Evolutionary conservation across 2,888 invertebrate species (phyloP), one percentile per base, ranked within the genome.

Genomic region (Caenorhabditis afra): DNA sequence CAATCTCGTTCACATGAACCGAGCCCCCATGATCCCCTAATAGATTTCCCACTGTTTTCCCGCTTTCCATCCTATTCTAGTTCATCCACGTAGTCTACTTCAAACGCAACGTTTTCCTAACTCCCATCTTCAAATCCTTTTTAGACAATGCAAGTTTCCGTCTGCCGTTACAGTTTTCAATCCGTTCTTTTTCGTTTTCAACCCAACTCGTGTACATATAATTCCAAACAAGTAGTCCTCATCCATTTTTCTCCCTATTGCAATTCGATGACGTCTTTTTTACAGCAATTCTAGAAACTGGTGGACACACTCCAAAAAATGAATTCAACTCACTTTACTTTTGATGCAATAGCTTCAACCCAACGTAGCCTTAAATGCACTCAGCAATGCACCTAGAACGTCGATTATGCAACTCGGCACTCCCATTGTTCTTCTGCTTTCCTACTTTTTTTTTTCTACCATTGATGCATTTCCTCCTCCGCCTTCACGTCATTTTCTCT

Each of bases 221-320:
- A 45, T 18, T 18, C 11, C 2, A 52, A 53, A 8, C 23, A 29
- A 23, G 23, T 52, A 52, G 53, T 49, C 47, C 20, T 18, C 37
- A 37, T 55, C 53, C 45, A 59, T 47, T 45, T 1, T 11, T 59
- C 22, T 14, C 23, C 45, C 22, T n/a, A 8, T 12, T 18, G 11
- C 45, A 7, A 44, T n/a, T 23, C 39, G 37, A 16, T 50, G 71
- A 71, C 71, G 35, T 49, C n/a, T 47, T 64, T 35, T 55, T 66
- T 71, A 62, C 62, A 44, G 78, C 78, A 78, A 78, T 79, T 29
- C n/a, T 79, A 79, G 79, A 73, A 73, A 79, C 79, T 73, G 79
- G 79, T 79, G 73, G 64, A 70, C 50, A 41, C 12, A 20, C 58
- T 50, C 62, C 59, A 53, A 61, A n/a, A 71, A 59, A 59, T 29